Conservation (phyloP, 2,888 invertebrate species). For the Volucella bombylans region DNA sequence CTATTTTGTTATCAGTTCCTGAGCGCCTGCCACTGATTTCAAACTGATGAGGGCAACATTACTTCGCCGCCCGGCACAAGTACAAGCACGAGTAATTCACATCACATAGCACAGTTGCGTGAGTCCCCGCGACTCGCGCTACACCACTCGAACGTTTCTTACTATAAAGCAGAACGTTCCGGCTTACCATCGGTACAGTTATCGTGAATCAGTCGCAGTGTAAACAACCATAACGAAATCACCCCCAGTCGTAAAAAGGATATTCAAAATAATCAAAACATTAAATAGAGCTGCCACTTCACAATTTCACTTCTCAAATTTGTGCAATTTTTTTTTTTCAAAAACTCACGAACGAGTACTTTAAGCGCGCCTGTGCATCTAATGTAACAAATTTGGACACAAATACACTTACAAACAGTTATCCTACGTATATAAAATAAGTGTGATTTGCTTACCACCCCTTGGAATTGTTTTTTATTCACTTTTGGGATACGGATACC, state of each 20-base stretch:
- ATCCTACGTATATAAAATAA: conserved; percentile 40
- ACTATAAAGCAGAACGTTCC: conserved; percentile 56
- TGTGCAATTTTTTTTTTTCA: conserved; percentile 7
- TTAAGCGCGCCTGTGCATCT: conserved; percentile 57
- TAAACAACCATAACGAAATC: conserved; percentile 10
- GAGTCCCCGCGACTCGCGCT: neutral
- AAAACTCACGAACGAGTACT: conserved; percentile 8
- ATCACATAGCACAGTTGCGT: conserved; percentile 8
- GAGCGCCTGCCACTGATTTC: conserved; percentile 6
- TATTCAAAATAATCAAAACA: neutral
- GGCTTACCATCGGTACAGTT: conserved; percentile 45
- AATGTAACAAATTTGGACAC: neutral
- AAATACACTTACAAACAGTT: conserved; percentile 4
- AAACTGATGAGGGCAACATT: neutral
- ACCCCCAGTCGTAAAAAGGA: conserved; percentile 28
- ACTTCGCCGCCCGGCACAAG: neutral
- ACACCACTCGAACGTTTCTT: conserved; percentile 10
- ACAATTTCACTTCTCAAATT: conserved; percentile 17
- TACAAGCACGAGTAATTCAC: neutral
- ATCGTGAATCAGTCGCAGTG: conserved; percentile 52
- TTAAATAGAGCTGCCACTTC: neutral
- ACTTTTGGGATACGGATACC: conserved; percentile 15
- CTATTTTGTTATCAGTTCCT: conserved; percentile 25
- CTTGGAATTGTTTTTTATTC: neutral
- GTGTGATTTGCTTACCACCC: neutral